Evolutionary conservation across 2,113 vertebrate species (phyloP).

Genomic region (Brachypteracias leptosomus): DNA sequence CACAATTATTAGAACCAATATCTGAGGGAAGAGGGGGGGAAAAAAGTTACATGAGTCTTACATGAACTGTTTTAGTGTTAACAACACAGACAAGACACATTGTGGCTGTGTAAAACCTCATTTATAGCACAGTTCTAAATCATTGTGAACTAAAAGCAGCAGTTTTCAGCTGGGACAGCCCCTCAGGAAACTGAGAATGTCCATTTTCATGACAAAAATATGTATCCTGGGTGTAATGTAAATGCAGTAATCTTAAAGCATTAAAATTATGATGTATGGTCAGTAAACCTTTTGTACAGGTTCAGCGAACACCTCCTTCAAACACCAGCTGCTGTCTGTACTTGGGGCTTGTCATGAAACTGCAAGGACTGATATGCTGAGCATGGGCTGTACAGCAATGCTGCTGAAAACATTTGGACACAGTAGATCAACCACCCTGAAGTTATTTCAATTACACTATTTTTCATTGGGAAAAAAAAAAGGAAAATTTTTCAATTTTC

Average conservation of each 20-base stretch:
- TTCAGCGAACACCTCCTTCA: not conserved
- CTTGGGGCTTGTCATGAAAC: fast-evolving
- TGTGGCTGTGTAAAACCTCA: not conserved
- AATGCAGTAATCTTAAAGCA: not conserved
- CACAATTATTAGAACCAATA: constrained; percentile 93
- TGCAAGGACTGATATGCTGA: not conserved
- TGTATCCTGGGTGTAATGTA: fast-evolving
- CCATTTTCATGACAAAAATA: not conserved
- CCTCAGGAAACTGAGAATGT: not conserved
- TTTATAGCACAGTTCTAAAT: fast-evolving
- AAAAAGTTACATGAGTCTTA: fast-evolving
- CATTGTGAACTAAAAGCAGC: not conserved
- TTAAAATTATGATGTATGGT: fast-evolving
- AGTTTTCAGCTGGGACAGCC: not conserved
- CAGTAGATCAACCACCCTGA: not conserved
- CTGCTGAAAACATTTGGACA: not conserved
- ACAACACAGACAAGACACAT: fast-evolving
- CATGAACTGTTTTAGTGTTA: not conserved
- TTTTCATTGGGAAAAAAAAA: too few relatives aligned
- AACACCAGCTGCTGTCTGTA: not conserved
- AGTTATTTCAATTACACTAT: fast-evolving
- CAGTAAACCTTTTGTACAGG: not conserved
- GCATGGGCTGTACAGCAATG: fast-evolving
- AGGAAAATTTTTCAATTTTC: too few relatives aligned
- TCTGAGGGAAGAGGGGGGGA: constrained; percentile 72